Percentiles rank a stretch among this genome's conserved stretches.
Evolutionary conservation across 2,888 invertebrate genomes (phyloP).

Genomic region (Fragum whitleyi): DNA sequence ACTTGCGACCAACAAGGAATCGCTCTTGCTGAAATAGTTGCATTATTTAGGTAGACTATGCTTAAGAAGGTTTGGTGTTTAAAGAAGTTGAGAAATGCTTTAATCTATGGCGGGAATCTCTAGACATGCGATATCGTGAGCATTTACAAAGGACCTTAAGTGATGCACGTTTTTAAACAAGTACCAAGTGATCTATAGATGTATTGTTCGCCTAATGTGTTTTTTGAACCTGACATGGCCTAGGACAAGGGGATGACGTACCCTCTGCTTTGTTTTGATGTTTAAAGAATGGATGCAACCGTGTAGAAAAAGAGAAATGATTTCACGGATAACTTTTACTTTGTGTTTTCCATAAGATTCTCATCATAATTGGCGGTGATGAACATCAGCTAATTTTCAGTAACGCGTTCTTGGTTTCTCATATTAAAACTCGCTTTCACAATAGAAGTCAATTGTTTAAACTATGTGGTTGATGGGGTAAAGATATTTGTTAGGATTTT

Average conservation of each 20-base stretch:
- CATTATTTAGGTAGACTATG: constrained; percentile 16
- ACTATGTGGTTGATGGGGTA: not conserved
- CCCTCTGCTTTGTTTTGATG: constrained; percentile 12
- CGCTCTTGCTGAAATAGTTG: constrained; percentile 24
- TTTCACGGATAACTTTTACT: constrained; percentile 31
- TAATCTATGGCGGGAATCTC: constrained; percentile 60
- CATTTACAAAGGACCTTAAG: not conserved
- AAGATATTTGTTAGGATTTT: not conserved
- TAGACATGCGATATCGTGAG: constrained; percentile 23
- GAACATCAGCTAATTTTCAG: constrained; percentile 9
- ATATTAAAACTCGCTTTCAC: not conserved
- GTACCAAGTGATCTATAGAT: constrained; percentile 15
- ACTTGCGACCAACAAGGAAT: constrained; percentile 8
- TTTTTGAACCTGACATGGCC: not conserved
- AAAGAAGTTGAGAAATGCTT: constrained; percentile 16
- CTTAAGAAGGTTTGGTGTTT: constrained; percentile 11
- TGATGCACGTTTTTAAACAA: constrained; percentile 22
- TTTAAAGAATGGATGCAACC: constrained; percentile 28
- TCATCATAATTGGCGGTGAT: constrained; percentile 22
- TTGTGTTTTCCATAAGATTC: constrained; percentile 12
- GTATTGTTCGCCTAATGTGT: constrained; percentile 11
- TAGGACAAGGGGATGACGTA: constrained; percentile 14
- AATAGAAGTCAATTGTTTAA: not conserved
- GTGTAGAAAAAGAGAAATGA: constrained; percentile 41
- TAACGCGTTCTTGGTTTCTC: not conserved